Conservation (phyloP, 2,797 vertebrate species). For the Alca torda region DNA sequence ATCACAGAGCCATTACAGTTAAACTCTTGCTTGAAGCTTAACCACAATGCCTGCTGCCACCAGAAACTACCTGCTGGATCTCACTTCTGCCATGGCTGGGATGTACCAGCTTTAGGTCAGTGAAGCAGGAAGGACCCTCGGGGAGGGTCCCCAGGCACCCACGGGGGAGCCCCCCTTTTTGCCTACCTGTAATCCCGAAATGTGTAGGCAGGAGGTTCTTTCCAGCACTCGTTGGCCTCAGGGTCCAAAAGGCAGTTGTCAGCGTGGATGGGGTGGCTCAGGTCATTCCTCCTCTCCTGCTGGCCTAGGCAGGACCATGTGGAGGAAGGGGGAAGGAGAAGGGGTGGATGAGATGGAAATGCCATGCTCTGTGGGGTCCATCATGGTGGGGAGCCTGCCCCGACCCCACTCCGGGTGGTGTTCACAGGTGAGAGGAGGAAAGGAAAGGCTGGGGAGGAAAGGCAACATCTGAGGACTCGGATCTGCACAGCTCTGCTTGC, state of each 20-base stretch:
- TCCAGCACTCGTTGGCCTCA: slow-evolving; percentile 94
- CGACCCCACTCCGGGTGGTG: accelerated
- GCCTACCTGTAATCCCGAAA: slow-evolving; percentile 95
- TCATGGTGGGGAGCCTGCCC: neutral
- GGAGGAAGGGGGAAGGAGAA: slow-evolving; percentile 11
- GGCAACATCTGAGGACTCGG: neutral
- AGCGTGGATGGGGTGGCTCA: slow-evolving; percentile 97
- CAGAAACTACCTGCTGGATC: neutral
- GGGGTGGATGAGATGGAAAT: slow-evolving; percentile 14
- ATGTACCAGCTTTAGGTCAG: neutral
- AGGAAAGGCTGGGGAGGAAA: neutral
- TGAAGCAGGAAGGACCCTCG: neutral
- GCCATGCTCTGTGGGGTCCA: neutral
- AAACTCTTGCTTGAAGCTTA: neutral
- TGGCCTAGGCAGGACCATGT: slow-evolving; percentile 81
- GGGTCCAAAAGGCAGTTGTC: slow-evolving; percentile 97
- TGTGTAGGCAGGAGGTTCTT: slow-evolving; percentile 94
- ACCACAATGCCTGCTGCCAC: neutral
- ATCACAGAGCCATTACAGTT: neutral
- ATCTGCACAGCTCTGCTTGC: neutral
- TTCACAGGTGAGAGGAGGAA: neutral
- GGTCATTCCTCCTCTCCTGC: slow-evolving; percentile 91
- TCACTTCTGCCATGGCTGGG: neutral
- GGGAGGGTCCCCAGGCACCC: neutral
- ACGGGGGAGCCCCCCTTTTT: neutral